Conservation (phyloP, 2,113 vertebrate genomes). For the Natator depressus region DNA sequence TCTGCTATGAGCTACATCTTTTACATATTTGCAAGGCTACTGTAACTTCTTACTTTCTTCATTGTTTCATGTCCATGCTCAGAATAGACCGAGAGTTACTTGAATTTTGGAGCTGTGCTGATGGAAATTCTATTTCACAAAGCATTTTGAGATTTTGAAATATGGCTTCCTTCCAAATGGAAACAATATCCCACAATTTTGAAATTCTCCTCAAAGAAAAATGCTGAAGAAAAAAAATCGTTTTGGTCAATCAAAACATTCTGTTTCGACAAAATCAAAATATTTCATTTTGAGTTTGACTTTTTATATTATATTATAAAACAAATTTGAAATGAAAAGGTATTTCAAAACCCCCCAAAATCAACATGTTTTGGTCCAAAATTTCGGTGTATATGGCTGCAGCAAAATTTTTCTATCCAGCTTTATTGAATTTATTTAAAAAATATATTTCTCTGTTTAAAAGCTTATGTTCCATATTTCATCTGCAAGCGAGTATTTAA, state of each 20-base stretch:
- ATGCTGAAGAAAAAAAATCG: constrained; percentile 45
- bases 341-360: neutral
- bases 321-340: neutral
- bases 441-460: neutral
- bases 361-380: neutral
- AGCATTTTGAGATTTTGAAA: constrained; percentile 64
- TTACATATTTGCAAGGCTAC: neutral
- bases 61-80: neutral
- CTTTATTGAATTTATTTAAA: neutral
- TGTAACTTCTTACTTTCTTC: neutral
- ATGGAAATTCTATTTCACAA: constrained; percentile 60
- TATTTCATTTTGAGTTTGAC: constrained; percentile 53
- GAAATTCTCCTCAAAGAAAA: constrained; percentile 61
- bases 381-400: neutral
- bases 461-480: neutral
- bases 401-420: neutral
- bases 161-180: constrained; percentile 49
- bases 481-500: neutral
- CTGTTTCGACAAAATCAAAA: constrained; percentile 49
- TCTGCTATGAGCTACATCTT: neutral
- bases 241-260: constrained; percentile 51
- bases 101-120: constrained; percentile 65
- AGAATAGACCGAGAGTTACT: constrained; percentile 26
- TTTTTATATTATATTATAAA: constrained; percentile 22
- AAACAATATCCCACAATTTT: constrained; percentile 41